A percentile compares a stretch with the other conserved stretches of the same genome.
These are phyloP conservation scores for Octodon degus DNA, from an alignment of 2,113 vertebrate genomes.

Conservation along the genomic window DNA sequence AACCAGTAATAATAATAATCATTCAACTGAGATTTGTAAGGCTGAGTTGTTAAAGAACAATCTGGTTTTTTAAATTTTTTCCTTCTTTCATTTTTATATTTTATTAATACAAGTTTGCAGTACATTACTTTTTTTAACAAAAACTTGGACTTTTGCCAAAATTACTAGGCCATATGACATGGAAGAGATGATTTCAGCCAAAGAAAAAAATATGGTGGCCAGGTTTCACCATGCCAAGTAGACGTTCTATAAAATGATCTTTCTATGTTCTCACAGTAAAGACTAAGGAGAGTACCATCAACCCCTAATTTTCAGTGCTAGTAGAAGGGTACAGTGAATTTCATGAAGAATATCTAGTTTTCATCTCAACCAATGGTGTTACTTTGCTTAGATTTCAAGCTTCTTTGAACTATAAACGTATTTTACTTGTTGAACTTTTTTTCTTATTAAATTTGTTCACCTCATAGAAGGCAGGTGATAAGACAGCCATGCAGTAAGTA, in stretches of 20 bases:
- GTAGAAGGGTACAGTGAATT: constrained; percentile 57
- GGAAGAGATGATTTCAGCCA: constrained; percentile 58
- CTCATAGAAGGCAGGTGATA: background rate
- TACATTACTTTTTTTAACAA: background rate
- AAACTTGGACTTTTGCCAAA: constrained; percentile 61
- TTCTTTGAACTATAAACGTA: background rate
- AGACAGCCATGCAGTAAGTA: background rate
- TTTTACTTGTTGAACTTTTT: constrained; percentile 28
- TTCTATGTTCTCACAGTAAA: constrained; percentile 18
- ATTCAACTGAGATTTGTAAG: constrained; percentile 35
- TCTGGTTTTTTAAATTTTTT: background rate
- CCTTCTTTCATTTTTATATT: background rate
- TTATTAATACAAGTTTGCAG: background rate
- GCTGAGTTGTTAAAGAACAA: constrained; percentile 12
- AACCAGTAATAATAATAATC: constrained; percentile 13
- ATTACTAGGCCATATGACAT: constrained; percentile 53
- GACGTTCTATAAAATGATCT: constrained; percentile 64
- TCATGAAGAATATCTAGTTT: constrained; percentile 40
- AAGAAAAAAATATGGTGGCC: constrained; percentile 52
- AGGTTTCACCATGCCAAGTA: constrained; percentile 52
- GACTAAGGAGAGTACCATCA: constrained; percentile 60
- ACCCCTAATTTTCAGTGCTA: constrained; percentile 56
- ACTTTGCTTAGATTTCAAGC: constrained; percentile 8
- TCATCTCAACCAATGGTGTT: constrained; percentile 9
- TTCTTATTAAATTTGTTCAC: background rate